Evolutionary conservation across 2,888 invertebrate species (phyloP).

Genomic region (Hypomecis atomaria): DNA sequence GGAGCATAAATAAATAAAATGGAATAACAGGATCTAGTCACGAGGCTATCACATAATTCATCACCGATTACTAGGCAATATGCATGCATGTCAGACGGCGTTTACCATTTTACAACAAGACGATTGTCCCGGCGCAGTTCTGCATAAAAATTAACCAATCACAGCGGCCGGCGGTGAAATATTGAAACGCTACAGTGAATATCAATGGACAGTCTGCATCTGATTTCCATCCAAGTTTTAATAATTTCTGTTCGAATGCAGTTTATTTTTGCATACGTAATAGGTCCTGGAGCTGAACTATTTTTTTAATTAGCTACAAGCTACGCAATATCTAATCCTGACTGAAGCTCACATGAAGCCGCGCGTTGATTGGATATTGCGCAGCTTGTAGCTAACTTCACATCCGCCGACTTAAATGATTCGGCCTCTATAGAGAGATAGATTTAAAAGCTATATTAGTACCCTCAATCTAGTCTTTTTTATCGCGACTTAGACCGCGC

Average conservation of each 20-base stretch:
- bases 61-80: conserved; percentile 6
- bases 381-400: too few relatives aligned
- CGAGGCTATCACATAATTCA: not conserved
- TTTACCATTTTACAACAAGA: conserved; percentile 39
- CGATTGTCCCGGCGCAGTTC: conserved; percentile 28
- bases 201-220: conserved; percentile 12
- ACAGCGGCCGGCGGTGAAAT: conserved; percentile 15
- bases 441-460: too few relatives aligned
- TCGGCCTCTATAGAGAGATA: too few relatives aligned
- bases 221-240: conserved; percentile 16
- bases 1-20: not conserved
- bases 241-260: conserved; percentile 14
- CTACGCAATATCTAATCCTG: too few relatives aligned
- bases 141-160: conserved; percentile 43
- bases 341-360: too few relatives aligned
- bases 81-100: conserved; percentile 13
- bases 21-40: not conserved
- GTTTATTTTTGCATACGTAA: not conserved
- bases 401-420: too few relatives aligned
- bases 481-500: too few relatives aligned
- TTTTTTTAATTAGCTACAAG: too few relatives aligned
- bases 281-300: too few relatives aligned
- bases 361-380: too few relatives aligned
- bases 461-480: too few relatives aligned
- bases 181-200: conserved; percentile 20